A percentile compares a stretch with the other conserved stretches of the same genome.
These are phyloP conservation scores for Mythimna lalbum DNA, from an alignment of 2,888 invertebrate genomes.

Conservation along the genomic window DNA sequence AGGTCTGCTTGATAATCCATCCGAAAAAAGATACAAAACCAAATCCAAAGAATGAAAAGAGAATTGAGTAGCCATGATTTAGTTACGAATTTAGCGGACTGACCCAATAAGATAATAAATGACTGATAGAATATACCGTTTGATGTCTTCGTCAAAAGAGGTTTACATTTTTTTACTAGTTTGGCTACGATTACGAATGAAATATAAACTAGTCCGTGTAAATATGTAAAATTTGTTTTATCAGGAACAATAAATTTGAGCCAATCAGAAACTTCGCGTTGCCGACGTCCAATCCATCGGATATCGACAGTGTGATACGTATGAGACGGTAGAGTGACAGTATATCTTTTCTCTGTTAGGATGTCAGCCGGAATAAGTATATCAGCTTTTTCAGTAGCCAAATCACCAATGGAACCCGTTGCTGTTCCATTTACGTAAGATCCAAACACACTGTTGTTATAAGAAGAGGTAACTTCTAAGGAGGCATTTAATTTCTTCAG, in stretches of 20 bases:
- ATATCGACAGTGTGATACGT: conserved; percentile 66
- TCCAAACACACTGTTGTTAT: conserved; percentile 61
- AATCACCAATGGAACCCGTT: conserved; percentile 68
- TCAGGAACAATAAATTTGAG: conserved; percentile 74
- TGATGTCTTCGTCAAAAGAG: conserved; percentile 37
- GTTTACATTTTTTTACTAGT: conserved; percentile 60
- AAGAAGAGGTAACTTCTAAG: conserved; percentile 62
- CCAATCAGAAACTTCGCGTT: conserved; percentile 72
- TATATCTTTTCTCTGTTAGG: conserved; percentile 66
- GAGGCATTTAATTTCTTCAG: conserved; percentile 72
- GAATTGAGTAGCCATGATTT: conserved; percentile 70
- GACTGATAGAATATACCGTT: conserved; percentile 65
- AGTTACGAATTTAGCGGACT: conserved; percentile 69
- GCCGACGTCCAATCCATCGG: conserved; percentile 76
- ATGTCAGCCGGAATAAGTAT: conserved; percentile 70
- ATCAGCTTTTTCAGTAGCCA: conserved; percentile 71
- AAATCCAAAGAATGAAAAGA: conserved; percentile 77
- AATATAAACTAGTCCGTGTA: conserved; percentile 64
- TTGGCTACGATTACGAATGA: conserved; percentile 62
- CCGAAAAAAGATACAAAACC: conserved; percentile 78
- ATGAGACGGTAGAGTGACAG: conserved; percentile 68
- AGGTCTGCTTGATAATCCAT: conserved; percentile 79
- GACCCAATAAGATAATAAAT: conserved; percentile 76
- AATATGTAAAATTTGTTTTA: conserved; percentile 66
- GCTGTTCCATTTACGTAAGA: conserved; percentile 64